Base-by-base conservation (phyloP, 2,888 invertebrate genomes). In the Morpho achilles region DNA sequence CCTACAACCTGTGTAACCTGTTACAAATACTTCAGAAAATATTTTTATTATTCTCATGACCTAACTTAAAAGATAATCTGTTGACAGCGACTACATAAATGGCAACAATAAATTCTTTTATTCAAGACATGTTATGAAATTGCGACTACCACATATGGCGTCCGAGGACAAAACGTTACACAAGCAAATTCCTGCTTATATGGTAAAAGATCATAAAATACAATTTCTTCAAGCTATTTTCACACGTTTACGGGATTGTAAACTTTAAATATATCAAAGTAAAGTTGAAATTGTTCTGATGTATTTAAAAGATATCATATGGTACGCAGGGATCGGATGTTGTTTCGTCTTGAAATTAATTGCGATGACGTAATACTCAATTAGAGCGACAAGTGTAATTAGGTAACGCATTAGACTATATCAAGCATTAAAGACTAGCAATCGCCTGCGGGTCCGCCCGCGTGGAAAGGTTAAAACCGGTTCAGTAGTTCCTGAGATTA, bases 291-390 rank as follows among this genome's bases (percentile, higher is more conserved):
- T 7, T 22, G 7, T 9, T 22, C 9, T 22, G 1, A 42, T 50
- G 39, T 7, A 32, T 16, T 32, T 10, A 40, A 2, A 23, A 54
- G 54, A 22, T 47, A 54, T 54, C 42, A 43, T 40, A 54, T 48
- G 48, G 43, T 42, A 32, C 23, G 9, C 54, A 10, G 48, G 48
- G 48, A 54, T 54, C 48, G 46, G 48, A 48, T 54, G 54, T 41
- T 5, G 32, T 32, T 32, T 32, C 4, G 4, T 32, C 32, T 43
- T 59, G 10, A 9, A 42, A 50, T 51, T 55, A 61, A 59, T 54
- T 44, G 39, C 47, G 49, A 52, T 63, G 58, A 63, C 59, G 63
- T 63, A 52, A 59, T 49, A 53, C 47, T 58, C 54, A 44, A 59
- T 53, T 60, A 50, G 49, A 43, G 40, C 54, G 52, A 49, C 50